Conservation (phyloP, 2,888 invertebrate species). For the Pardosa pseudoannulata region DNA sequence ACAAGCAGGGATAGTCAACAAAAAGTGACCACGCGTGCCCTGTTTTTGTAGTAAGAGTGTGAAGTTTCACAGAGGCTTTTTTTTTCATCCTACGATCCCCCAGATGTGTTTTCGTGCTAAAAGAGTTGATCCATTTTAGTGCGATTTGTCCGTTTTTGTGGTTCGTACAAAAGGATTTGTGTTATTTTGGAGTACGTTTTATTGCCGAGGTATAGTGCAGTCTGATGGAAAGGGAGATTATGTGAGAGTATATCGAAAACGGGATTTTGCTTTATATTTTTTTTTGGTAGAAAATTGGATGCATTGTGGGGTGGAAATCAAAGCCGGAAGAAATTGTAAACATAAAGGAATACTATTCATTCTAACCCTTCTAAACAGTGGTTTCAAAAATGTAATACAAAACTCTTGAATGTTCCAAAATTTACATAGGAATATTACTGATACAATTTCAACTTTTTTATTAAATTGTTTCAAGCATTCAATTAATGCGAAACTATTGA, state of each 20-base stretch:
- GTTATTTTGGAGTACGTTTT: constrained; percentile 10
- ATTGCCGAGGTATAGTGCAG: neutral
- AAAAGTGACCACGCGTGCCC: constrained; percentile 16
- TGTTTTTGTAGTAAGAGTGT: constrained; percentile 10
- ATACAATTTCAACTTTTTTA: no score
- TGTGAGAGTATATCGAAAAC: neutral
- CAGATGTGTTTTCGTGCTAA: constrained; percentile 61
- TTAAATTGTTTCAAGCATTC: no score
- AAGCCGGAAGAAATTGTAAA: no score
- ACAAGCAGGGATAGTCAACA: neutral
- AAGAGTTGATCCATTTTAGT: constrained; percentile 40
- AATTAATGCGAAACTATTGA: no score
- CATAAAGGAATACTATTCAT: no score
- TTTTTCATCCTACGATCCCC: neutral
- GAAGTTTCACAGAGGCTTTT: neutral
- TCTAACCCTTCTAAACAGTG: no score
- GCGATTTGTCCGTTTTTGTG: constrained; percentile 57
- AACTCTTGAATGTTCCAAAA: no score
- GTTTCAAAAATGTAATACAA: no score
- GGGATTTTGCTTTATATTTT: neutral
- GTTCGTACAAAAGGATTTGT: neutral
- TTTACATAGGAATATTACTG: no score
- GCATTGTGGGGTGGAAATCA: no score
- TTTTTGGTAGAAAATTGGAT: no score
- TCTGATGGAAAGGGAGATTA: neutral